Conservation (phyloP, 1,140 invertebrate species). For the Pomacea maculata region DNA sequence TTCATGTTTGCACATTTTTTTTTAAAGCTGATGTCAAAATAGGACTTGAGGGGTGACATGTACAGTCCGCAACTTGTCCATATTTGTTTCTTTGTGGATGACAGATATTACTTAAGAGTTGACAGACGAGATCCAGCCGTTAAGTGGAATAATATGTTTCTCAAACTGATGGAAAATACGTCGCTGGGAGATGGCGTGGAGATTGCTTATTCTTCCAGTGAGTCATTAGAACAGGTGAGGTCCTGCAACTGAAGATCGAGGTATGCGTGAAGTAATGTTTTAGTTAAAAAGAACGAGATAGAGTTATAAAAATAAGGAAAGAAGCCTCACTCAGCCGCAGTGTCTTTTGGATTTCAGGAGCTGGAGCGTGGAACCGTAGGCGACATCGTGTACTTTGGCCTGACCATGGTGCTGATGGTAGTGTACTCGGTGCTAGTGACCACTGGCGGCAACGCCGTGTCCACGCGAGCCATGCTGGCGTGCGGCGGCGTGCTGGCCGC, state of each 20-base stretch:
- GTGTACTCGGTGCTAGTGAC: conserved; percentile 14
- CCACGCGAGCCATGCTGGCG: conserved; percentile 24
- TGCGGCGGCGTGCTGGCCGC: conserved; percentile 79
- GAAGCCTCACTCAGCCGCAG: no score
- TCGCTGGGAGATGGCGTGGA: neutral
- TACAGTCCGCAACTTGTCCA: neutral
- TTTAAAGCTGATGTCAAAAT: neutral
- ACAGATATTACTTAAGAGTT: conserved; percentile 11
- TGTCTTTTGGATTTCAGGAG: conserved; percentile 1
- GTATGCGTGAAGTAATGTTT: no score
- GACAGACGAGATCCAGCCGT: neutral
- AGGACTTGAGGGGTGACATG: no score
- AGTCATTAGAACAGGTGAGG: conserved; percentile 7
- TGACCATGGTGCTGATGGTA: conserved; percentile 15
- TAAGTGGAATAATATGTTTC: conserved; percentile 9
- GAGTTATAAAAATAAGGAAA: no score
- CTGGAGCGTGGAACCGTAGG: conserved; percentile 24
- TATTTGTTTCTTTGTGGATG: neutral
- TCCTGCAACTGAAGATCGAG: neutral
- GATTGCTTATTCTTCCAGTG: conserved; percentile 8
- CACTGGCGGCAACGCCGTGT: conserved; percentile 7
- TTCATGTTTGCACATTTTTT: neutral
- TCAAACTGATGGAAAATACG: neutral
- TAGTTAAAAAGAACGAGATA: no score
- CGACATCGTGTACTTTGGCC: conserved; percentile 34